phyloP scores from a whole-genome alignment of 2,797 vertebrate species.

The Gephyroberyx darwinii region DNA sequence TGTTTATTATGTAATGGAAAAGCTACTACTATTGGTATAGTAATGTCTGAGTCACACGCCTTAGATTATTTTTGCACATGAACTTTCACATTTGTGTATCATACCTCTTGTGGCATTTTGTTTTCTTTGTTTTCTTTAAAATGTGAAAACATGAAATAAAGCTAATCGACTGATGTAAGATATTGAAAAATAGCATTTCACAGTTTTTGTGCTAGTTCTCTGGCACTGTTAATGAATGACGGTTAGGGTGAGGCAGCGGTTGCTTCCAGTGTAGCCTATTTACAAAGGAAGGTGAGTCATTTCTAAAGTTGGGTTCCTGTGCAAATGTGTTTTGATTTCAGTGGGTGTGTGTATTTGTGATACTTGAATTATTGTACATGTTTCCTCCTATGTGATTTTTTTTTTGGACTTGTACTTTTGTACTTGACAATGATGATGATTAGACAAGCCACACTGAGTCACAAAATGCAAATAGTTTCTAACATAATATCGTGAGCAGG shows the following conservation, averaged over 20 bases:
- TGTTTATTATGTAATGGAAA: slow-evolving; percentile 28
- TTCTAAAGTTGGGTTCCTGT: background rate
- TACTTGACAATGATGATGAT: no score
- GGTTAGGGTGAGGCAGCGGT: slow-evolving; percentile 43
- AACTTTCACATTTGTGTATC: slow-evolving; percentile 41
- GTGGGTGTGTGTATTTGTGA: no score
- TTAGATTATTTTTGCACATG: slow-evolving; percentile 64
- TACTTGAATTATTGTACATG: no score
- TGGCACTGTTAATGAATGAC: background rate
- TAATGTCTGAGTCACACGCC: slow-evolving; percentile 55
- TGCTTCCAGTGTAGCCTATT: background rate
- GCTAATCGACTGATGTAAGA: background rate
- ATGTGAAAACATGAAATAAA: slow-evolving; percentile 59
- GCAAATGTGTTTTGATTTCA: background rate
- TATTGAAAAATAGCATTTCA: background rate
- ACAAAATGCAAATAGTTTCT: no score
- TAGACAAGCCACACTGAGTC: no score
- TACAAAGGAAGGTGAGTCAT: slow-evolving; percentile 44
- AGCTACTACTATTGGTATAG: slow-evolving; percentile 21
- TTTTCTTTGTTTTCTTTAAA: slow-evolving; percentile 6
- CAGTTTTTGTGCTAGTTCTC: slow-evolving; percentile 7
- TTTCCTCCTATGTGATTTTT: no score
- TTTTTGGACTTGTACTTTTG: no score
- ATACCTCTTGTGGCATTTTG: slow-evolving; percentile 32
- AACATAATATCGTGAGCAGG: background rate